A percentile compares a stretch with the other conserved stretches of the same genome.
Conservation (phyloP, 2,888 invertebrate species). For the Bellardia bayeri region DNA sequence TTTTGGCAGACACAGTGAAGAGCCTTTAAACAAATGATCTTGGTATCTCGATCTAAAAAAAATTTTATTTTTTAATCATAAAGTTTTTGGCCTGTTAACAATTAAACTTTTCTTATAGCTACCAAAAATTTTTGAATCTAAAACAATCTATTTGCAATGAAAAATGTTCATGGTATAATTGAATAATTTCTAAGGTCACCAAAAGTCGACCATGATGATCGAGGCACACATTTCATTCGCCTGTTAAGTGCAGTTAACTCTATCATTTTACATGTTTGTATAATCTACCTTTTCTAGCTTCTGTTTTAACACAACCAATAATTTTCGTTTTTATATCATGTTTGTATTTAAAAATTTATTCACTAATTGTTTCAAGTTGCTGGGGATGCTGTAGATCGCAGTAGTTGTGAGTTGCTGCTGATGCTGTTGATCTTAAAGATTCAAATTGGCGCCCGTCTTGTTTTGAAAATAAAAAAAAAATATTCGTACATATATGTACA, state of each 20-base stretch:
- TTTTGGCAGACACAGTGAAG: too few relatives aligned
- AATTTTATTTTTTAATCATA: too few relatives aligned
- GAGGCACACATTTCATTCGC: not conserved
- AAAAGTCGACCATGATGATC: conserved; percentile 29
- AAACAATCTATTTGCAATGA: too few relatives aligned
- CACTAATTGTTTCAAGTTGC: conserved; percentile 63
- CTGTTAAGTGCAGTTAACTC: conserved; percentile 49
- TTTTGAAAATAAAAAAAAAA: conserved; percentile 4
- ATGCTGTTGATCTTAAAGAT: conserved; percentile 60
- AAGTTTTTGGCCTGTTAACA: too few relatives aligned
- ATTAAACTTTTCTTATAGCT: too few relatives aligned
- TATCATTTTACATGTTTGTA: conserved; percentile 62
- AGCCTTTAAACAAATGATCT: too few relatives aligned
- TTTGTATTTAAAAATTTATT: conserved; percentile 53
- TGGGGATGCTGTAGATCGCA: conserved; percentile 14
- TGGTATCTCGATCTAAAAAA: too few relatives aligned
- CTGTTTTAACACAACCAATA: conserved; percentile 68
- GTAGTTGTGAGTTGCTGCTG: not conserved
- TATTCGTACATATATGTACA: not conserved
- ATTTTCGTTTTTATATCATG: conserved; percentile 52
- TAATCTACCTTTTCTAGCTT: conserved; percentile 67
- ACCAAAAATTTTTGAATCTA: too few relatives aligned
- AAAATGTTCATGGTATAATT: too few relatives aligned
- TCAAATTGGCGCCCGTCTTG: conserved; percentile 69
- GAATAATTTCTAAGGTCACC: too few relatives aligned